Evolutionary conservation across 2,888 invertebrate species (phyloP), one percentile per base, ranked within the genome.

Genomic region (Drosophila setosimentum): DNA sequence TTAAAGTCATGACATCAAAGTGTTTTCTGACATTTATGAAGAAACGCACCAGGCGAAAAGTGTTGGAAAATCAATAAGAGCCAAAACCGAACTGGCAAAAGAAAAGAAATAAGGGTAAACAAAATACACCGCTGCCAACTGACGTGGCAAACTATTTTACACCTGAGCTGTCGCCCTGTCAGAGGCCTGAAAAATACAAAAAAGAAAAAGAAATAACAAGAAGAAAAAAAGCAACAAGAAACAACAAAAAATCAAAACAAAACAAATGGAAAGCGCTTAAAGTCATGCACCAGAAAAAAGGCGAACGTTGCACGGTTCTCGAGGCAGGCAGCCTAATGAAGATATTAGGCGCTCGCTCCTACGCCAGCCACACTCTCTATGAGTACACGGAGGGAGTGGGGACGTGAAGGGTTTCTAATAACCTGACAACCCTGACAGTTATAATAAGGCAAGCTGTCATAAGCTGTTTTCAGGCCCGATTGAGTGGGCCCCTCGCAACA

Each of bases 391-490:
- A 2, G 33, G 10, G 27, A 7, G 55, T 11, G 55, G 37, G 33
- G 0, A 27, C 48, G 27, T 16, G 49, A 55, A 66, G 62, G 70
- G 71, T 67, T 65, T 82, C 75, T 70, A 74, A 80, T 80, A 80
- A 72, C 72, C 76, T 80, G 90, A 83, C 83, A 83, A 70, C 79
- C 70, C 72, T 83, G 90, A 89, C 83, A 89, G 88, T 69, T 71
- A 78, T 85, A 83, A 85, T 87, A 89, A 89, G 82, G 89, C 87
- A 83, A 83, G 49, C 83, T 89, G 90, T 89, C 90, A 87, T 89
- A 83, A 89, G 83, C 88, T 83, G 82, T 87, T 68, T 55, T 69
- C 75, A 78, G 61, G 64, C 66, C 68, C 87, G 65, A 88, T 88
- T 85, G 84, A 73, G 71, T 77, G 71, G 68, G 66, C 67, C 59